phyloP scores from a whole-genome alignment of 1,140 invertebrate genomes.

The Amyelois transitella region DNA sequence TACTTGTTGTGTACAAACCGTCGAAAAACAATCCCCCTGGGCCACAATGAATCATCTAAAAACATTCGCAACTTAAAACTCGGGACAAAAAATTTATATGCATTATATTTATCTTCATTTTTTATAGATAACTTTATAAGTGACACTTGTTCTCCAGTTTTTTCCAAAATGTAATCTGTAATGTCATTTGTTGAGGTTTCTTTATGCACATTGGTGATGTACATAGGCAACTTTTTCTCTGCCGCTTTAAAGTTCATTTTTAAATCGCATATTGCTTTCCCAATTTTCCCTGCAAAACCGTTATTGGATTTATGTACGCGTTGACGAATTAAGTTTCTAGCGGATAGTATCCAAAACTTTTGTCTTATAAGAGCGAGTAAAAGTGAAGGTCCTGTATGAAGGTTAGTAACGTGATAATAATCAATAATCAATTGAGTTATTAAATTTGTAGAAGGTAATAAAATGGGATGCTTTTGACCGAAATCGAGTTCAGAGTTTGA shows the following conservation, averaged over 20 bases:
- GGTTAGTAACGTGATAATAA: too few species aligned
- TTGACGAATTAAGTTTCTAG: too few species aligned
- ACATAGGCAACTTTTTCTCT: background rate
- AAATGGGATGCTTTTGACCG: too few species aligned
- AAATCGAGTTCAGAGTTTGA: too few species aligned
- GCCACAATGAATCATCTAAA: conserved; percentile 9
- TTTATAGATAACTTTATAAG: conserved; percentile 2
- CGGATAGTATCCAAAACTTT: too few species aligned
- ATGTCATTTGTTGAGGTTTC: background rate
- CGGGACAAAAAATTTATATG: conserved; percentile 6
- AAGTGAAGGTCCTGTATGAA: too few species aligned
- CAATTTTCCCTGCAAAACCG: background rate
- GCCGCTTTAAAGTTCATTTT: conserved; percentile 6
- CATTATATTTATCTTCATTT: conserved; percentile 3
- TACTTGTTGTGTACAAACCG: background rate
- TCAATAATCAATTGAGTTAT: too few species aligned
- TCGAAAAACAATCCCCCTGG: conserved; percentile 4
- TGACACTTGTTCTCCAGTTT: background rate
- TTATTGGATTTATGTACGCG: background rate
- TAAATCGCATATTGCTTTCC: background rate
- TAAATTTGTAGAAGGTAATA: too few species aligned
- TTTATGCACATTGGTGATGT: conserved; percentile 1
- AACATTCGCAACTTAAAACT: background rate
- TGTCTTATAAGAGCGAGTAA: too few species aligned
- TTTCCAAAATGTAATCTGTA: conserved; percentile 1